These are phyloP conservation scores for Smittia aterrima DNA, from an alignment of 2,888 invertebrate species.

Conservation along the genomic window DNA sequence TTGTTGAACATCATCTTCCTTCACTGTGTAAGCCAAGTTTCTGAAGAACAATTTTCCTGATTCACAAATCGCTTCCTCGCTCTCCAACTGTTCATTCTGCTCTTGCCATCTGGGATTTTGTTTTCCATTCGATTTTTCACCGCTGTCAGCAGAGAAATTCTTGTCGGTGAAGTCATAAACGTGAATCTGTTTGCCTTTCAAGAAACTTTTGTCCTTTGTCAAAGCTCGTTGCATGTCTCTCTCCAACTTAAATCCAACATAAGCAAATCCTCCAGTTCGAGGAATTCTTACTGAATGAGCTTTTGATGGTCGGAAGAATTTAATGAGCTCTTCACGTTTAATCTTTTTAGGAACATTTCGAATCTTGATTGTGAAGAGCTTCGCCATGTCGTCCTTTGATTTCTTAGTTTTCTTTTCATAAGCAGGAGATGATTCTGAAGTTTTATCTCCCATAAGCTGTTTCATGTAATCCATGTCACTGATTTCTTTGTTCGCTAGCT, in stretches of 20 bases:
- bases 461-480: slow-evolving; percentile 82
- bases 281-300: slow-evolving; percentile 79
- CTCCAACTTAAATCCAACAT: slow-evolving; percentile 84
- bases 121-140: slow-evolving; percentile 44
- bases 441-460: slow-evolving; percentile 59
- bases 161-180: slow-evolving; percentile 58
- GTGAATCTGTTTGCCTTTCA: slow-evolving; percentile 66
- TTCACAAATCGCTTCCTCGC: slow-evolving; percentile 79
- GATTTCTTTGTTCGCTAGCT: slow-evolving; percentile 68
- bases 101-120: slow-evolving; percentile 59
- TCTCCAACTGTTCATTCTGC: slow-evolving; percentile 63
- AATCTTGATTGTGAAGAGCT: slow-evolving; percentile 68
- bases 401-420: slow-evolving; percentile 49
- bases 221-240: slow-evolving; percentile 76
- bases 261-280: slow-evolving; percentile 79
- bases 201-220: slow-evolving; percentile 79
- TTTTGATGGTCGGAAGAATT: slow-evolving; percentile 79
- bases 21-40: slow-evolving; percentile 83
- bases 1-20: slow-evolving; percentile 78
- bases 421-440: slow-evolving; percentile 33
- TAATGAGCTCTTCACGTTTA: slow-evolving; percentile 79
- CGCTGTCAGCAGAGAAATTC: slow-evolving; percentile 50
- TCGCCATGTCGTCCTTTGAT: slow-evolving; percentile 52
- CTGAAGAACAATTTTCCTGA: slow-evolving; percentile 91
- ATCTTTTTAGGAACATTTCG: slow-evolving; percentile 74